Base-by-base conservation (phyloP, 2,113 vertebrate genomes). In the Myotis yumanensis region DNA sequence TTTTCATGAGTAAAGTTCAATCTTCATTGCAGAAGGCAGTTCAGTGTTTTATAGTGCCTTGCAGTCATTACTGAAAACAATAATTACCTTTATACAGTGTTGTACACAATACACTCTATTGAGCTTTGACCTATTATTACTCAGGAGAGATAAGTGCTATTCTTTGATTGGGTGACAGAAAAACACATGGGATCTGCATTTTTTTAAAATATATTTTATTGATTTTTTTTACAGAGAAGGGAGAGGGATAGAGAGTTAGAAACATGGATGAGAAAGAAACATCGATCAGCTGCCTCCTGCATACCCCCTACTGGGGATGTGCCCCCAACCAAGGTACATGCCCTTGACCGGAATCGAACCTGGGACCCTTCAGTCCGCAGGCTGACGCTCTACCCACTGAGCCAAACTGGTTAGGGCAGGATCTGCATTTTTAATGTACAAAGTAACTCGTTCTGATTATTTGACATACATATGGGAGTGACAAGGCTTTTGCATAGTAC, bases 141-240 rank as follows among this genome's bases (percentile, higher is more conserved):
- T 92, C 75, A n/a, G 10, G 71, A 96, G 64, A 15, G 2, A 89
- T 59, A 64, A 85, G 7, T 30, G 48, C 20, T 86, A 71, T 86
- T 35, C 30, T 83, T 94, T 95, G 40, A 88, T 11, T 84, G 81
- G 30, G 96, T 92, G 73, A 22, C 23, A 93, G 28, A 91, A 46
- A 79, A 51, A 48, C 12, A 86, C 2, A 59, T 43, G 25, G 14
- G 43, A 30, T 71, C 76, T n/a, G 1, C 28, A 94, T 23, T 66
- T 72, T 62, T 89, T 37, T 37, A 37, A 37, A 37, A 37, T 37
- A 37, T 37, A 37, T 37, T 37, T 37, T 37, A 37, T 37, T 37
- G 37, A 37, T 37, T 37, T 3, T 37, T 37, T 37, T 37, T 37
- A 37, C 37, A 37, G 37, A 37, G 37, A 37, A 37, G 37, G 37